Conservation (phyloP, 2,113 vertebrate genomes). For the Lucifuga dentata region DNA sequence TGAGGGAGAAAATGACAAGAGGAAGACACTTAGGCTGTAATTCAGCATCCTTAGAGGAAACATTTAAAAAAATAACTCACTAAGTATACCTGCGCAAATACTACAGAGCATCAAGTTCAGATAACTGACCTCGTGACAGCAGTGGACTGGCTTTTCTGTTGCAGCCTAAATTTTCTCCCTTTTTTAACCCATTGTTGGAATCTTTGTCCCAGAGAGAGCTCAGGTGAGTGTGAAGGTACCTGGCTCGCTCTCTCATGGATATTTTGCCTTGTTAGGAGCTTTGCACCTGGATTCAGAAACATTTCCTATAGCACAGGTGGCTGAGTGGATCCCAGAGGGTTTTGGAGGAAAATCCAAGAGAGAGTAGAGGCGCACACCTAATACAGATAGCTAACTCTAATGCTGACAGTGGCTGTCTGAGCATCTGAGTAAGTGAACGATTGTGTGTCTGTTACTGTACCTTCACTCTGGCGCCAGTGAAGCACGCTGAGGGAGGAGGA, state of each 20-base stretch:
- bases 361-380: conserved; percentile 7
- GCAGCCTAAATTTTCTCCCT: conserved; percentile 32
- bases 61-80: conserved; percentile 4
- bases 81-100: conserved; percentile 35
- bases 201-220: conserved; percentile 29
- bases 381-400: conserved; percentile 36
- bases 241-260: conserved; percentile 13
- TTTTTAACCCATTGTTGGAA: conserved; percentile 23
- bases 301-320: conserved; percentile 10
- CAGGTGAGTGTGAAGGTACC: conserved; percentile 23
- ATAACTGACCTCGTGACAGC: conserved; percentile 45
- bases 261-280: conserved; percentile 43
- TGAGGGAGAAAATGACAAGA: conserved; percentile 78
- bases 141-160: neutral
- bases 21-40: conserved; percentile 72
- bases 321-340: conserved; percentile 20
- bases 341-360: conserved; percentile 21
- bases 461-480: conserved; percentile 60
- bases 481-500: conserved; percentile 46
- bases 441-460: conserved; percentile 11
- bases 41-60: conserved; percentile 65
- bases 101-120: conserved; percentile 58
- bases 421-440: conserved; percentile 17
- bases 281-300: conserved; percentile 40
- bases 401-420: conserved; percentile 49